phyloP scores from a whole-genome alignment of 64 coral and sea anemone genomes.

The Montipora sp. region DNA sequence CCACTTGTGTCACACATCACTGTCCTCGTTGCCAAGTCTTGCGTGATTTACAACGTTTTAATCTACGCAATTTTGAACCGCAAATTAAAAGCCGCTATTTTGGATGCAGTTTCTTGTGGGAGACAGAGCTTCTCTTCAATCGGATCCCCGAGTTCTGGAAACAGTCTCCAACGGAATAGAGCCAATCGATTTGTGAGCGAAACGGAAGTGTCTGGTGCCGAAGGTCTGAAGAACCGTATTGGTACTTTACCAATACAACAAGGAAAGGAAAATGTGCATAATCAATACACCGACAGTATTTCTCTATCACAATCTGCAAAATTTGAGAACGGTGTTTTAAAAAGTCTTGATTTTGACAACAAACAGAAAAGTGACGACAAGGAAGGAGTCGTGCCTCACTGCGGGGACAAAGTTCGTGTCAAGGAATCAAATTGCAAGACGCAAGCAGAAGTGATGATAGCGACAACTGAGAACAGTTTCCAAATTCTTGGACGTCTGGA shows the following conservation, averaged over 20 bases:
- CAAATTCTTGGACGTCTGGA: neutral
- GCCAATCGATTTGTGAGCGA: constrained; percentile 77
- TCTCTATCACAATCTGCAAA: neutral
- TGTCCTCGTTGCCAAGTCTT: constrained; percentile 89
- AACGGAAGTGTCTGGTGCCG: constrained; percentile 30
- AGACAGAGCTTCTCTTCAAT: constrained; percentile 21
- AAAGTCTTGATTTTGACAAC: constrained; percentile 8
- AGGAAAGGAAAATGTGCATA: neutral
- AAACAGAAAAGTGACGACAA: neutral
- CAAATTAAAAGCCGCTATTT: constrained; percentile 84
- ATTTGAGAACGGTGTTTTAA: constrained; percentile 12
- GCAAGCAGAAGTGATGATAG: too few relatives aligned
- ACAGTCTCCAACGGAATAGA: constrained; percentile 13
- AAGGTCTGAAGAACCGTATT: constrained; percentile 34
- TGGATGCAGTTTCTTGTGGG: constrained; percentile 82
- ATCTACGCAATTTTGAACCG: constrained; percentile 94
- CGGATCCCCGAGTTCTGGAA: constrained; percentile 6
- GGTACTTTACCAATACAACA: constrained; percentile 46
- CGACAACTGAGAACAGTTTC: neutral
- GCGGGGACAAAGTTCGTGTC: neutral
- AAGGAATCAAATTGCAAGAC: neutral
- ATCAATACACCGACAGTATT: constrained; percentile 6
- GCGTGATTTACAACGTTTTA: constrained; percentile 96
- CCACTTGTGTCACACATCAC: constrained; percentile 76
- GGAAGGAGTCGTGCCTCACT: neutral